phyloP scores from a whole-genome alignment of 2,113 vertebrate species.

The Reinhardtius hippoglossoides region DNA sequence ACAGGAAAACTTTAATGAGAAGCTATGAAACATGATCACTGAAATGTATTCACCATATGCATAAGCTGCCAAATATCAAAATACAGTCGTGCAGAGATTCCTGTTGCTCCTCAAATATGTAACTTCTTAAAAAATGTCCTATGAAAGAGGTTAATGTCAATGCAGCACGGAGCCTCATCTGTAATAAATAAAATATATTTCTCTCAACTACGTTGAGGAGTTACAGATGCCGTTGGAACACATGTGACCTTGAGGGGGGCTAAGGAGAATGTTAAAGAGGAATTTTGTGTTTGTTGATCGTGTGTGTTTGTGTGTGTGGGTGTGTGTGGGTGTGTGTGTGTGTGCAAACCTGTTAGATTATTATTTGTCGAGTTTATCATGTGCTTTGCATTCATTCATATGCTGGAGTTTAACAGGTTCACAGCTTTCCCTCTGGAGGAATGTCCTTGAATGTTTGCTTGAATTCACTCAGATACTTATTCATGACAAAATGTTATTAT shows the following conservation, averaged over 20 bases:
- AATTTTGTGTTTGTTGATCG: constrained; percentile 45
- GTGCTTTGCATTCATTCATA: constrained; percentile 43
- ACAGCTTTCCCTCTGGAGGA: constrained; percentile 37
- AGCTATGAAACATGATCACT: neutral
- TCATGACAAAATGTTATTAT: constrained; percentile 47
- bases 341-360: constrained; percentile 17
- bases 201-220: constrained; percentile 26
- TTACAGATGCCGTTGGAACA: constrained; percentile 36
- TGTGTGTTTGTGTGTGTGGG: constrained; percentile 1
- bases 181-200: constrained; percentile 48
- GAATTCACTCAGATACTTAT: constrained; percentile 30
- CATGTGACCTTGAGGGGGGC: constrained; percentile 69
- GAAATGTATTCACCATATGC: too few species aligned
- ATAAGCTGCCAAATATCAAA: neutral
- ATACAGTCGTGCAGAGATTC: neutral
- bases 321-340: constrained; percentile 11
- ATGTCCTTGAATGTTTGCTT: constrained; percentile 47
- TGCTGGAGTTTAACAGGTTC: constrained; percentile 36
- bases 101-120: neutral
- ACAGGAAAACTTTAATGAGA: constrained; percentile 6
- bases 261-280: constrained; percentile 40
- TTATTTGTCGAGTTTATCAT: constrained; percentile 54
- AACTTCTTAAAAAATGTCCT: neutral
- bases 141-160: neutral
- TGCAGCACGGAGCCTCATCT: constrained; percentile 42